These are phyloP conservation scores for Drosophila dives DNA, from an alignment of 2,888 invertebrate species.

Conservation along the genomic window DNA sequence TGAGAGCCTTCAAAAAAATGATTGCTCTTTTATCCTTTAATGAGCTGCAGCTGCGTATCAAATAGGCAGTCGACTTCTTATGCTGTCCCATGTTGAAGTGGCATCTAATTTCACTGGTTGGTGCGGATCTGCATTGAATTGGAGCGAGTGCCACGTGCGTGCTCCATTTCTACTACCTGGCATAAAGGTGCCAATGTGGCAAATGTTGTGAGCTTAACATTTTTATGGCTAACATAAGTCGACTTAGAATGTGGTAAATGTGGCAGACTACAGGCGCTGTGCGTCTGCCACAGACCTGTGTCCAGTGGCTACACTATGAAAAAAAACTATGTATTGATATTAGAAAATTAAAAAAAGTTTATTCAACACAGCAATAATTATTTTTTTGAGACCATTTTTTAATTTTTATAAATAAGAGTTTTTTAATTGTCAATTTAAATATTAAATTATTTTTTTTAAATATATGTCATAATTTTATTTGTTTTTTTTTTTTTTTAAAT, in stretches of 20 bases:
- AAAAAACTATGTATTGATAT: neutral
- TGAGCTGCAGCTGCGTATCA: slow-evolving; percentile 64
- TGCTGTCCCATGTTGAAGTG: slow-evolving; percentile 17
- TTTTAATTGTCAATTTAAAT: neutral
- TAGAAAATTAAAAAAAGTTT: neutral
- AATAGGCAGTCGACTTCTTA: slow-evolving; percentile 20
- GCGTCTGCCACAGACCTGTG: slow-evolving; percentile 21
- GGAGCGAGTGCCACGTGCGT: slow-evolving; percentile 69
- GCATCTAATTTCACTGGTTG: slow-evolving; percentile 68
- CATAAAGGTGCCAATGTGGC: slow-evolving; percentile 77
- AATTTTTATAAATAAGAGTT: neutral
- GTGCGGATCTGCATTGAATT: neutral
- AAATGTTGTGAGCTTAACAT: slow-evolving; percentile 76
- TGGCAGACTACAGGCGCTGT: slow-evolving; percentile 23
- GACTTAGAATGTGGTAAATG: slow-evolving; percentile 64
- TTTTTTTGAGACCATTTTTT: neutral
- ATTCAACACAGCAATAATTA: neutral
- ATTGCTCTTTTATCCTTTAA: slow-evolving; percentile 59
- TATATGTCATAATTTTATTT: neutral
- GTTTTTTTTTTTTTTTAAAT: neutral
- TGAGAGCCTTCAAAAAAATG: slow-evolving; percentile 53
- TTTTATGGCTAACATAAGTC: slow-evolving; percentile 73
- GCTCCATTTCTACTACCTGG: slow-evolving; percentile 65
- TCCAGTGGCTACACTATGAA: slow-evolving; percentile 15
- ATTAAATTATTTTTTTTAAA: neutral